Base-by-base conservation (phyloP, 2,113 vertebrate species). In the Labeo rohita region DNA sequence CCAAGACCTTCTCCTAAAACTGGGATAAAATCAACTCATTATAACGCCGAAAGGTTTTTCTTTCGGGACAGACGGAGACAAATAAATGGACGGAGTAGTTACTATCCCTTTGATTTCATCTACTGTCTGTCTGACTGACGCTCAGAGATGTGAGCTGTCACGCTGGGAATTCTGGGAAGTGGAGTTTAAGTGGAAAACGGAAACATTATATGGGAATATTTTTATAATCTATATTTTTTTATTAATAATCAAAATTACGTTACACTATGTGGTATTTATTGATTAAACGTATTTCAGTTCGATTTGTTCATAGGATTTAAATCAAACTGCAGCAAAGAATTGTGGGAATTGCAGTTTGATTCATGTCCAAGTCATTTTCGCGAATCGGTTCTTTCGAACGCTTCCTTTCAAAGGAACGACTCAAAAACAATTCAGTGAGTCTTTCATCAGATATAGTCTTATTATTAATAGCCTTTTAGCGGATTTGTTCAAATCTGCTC, bases 81-180 rank as follows among this genome's bases (percentile, higher is more conserved):
- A 54, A 80, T 72, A 65, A 49, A 66, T 59, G 13, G 0, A 45
- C 52, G 66, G 7, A 77, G 66, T 16, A 54, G 11, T 79, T 84
- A 23, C 50, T 50, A 23, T 56, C 59, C 82, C 28, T 63, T 63
- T 50, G 66, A 43, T 78, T 8, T 70, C 15, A 76, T 61, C 34
- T 50, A 34, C 21, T 47, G 66, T 45, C 81, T 56, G 76, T 13
- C 18, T 74, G 34, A 8, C 18, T 73, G 45, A 16, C 65, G 34
- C 75, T 16, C 54, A 74, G 6, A 45, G 49, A 23, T 39, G 68
- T 23, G 28, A 80, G 50, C 34, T 43, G 36, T n/a, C 39, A 66
- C 39, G 72, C 80, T 61, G 11, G 15, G 88, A 28, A 83, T 84
- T 85, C 16, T 89, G 90, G 90, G 90, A 54, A 84, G n/a, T 87